phyloP scores from a whole-genome alignment of 2,888 invertebrate species.

The Dasysyrphus albostriatus region DNA sequence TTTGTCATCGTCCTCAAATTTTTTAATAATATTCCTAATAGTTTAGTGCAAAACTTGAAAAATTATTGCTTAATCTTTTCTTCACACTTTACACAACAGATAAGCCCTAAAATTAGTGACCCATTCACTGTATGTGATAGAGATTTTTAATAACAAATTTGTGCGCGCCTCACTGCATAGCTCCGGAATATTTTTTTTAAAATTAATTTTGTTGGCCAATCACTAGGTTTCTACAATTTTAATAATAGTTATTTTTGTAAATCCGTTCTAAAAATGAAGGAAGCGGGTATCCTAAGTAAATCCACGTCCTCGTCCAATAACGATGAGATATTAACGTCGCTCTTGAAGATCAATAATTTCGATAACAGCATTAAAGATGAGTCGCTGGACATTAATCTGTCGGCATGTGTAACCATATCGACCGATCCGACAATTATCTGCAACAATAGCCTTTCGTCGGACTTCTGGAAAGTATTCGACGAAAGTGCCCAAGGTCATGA shows the following conservation, averaged over 20 bases:
- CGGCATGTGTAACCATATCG: constrained; percentile 83
- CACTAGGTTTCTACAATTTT: constrained; percentile 30
- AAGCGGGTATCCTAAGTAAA: constrained; percentile 58
- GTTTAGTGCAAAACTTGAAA: constrained; percentile 65
- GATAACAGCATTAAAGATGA: constrained; percentile 83
- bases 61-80: constrained; percentile 77
- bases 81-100: constrained; percentile 60
- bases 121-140: constrained; percentile 29
- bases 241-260: not conserved
- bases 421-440: constrained; percentile 79
- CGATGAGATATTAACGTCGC: constrained; percentile 82
- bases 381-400: constrained; percentile 82
- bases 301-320: constrained; percentile 73
- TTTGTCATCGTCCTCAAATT: constrained; percentile 80
- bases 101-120: constrained; percentile 38
- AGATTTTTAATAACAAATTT: constrained; percentile 49
- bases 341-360: constrained; percentile 82
- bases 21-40: constrained; percentile 71
- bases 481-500: constrained; percentile 80
- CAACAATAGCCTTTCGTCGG: constrained; percentile 81
- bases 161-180: constrained; percentile 71
- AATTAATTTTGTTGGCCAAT: not conserved
- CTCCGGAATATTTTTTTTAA: constrained; percentile 29
- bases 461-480: constrained; percentile 83
- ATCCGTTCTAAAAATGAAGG: constrained; percentile 69